phyloP scores from a whole-genome alignment of 2,888 invertebrate species.

The Drosophila macrospina region DNA sequence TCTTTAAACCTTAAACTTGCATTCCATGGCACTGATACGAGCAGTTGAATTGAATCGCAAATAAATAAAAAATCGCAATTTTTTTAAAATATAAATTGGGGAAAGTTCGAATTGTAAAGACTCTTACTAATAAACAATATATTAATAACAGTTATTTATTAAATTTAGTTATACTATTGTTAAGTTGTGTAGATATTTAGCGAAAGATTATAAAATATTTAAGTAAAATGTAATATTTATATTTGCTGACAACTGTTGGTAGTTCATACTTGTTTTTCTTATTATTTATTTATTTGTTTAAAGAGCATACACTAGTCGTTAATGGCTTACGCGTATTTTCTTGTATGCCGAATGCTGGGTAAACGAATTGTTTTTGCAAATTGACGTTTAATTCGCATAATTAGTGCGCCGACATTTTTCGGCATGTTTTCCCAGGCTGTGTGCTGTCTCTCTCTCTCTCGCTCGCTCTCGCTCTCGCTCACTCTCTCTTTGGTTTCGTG shows the following conservation, averaged over 20 bases:
- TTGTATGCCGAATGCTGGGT: conserved; percentile 48
- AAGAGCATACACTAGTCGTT: conserved; percentile 24
- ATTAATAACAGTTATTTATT: no score
- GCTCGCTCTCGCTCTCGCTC: neutral
- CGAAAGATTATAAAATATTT: no score
- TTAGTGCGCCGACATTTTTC: conserved; percentile 78
- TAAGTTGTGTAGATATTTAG: no score
- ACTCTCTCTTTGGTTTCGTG: no score
- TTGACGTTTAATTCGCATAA: conserved; percentile 80
- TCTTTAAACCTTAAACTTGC: conserved; percentile 12
- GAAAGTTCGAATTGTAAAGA: neutral
- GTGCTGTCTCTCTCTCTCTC: conserved; percentile 12
- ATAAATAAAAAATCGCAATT: neutral
- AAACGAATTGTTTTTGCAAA: conserved; percentile 79
- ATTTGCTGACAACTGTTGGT: no score
- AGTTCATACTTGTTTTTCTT: no score
- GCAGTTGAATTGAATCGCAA: neutral
- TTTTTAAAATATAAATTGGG: neutral
- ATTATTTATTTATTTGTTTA: no score
- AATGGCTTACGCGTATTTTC: neutral
- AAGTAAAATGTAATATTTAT: no score
- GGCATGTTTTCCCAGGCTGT: conserved; percentile 55
- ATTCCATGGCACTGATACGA: conserved; percentile 5
- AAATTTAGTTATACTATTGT: no score
- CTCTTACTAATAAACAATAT: neutral